phyloP scores from a whole-genome alignment of 2,797 vertebrate species.

The Rhinophrynus dorsalis region DNA sequence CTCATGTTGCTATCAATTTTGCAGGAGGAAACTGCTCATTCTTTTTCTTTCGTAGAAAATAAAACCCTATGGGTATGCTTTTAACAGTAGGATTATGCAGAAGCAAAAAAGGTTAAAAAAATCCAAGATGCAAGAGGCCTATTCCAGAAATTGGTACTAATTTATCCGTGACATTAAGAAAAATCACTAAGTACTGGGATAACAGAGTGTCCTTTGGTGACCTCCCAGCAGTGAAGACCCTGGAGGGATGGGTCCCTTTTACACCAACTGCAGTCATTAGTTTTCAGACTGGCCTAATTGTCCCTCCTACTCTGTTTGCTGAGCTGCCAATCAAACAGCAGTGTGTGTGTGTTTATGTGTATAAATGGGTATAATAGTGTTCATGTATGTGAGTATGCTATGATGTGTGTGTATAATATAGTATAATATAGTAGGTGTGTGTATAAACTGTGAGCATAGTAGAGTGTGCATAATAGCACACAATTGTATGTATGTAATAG shows the following conservation, averaged over 20 bases:
- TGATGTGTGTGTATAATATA: too few species aligned
- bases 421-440: too few species aligned
- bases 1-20: too few species aligned
- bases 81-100: conserved; percentile 1
- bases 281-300: conserved; percentile 47
- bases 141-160: conserved; percentile 28
- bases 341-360: background rate
- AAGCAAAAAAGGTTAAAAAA: conserved; percentile 2
- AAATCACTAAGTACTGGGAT: conserved; percentile 20
- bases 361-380: too few species aligned
- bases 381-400: too few species aligned
- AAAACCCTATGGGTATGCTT: conserved; percentile 6
- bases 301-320: conserved; percentile 52
- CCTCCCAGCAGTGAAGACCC: conserved; percentile 50
- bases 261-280: conserved; percentile 50
- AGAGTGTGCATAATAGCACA: too few species aligned
- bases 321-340: conserved; percentile 51
- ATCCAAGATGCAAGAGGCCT: conserved; percentile 16
- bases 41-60: too few species aligned
- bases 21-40: too few species aligned
- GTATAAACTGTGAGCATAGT: too few species aligned
- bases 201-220: conserved; percentile 32
- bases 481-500: too few species aligned
- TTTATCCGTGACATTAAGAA: conserved; percentile 37
- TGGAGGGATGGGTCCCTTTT: conserved; percentile 49